Base-by-base conservation (phyloP, 2,797 vertebrate genomes). In the Enteromius radiatus region DNA sequence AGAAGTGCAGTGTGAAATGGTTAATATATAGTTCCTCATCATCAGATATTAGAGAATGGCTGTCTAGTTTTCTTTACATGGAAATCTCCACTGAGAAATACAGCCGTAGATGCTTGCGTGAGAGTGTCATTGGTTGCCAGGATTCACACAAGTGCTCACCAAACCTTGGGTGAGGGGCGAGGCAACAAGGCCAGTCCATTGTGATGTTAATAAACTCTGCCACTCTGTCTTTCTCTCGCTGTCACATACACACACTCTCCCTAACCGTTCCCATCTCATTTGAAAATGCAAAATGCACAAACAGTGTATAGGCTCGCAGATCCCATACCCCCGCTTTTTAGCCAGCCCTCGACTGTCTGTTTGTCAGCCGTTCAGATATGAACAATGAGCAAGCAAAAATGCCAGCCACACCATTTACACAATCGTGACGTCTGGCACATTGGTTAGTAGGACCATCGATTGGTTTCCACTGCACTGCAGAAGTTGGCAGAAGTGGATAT, bases 121-220 rank as follows among this genome's bases (percentile, higher is more conserved):
- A 41, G 74, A 52, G 78, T 80, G 86, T 81, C 84, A 71, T 70
- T 81, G 78, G 92, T 94, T 94, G 91, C 92, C 89, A 92, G 90
- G 92, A 77, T 87, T 82, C 82, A 61, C 83, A 81, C 87, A 88
- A 88, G 85, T 87, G 88, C 76, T 83, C 47, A 78, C 52, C 84
- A 85, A 87, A 73, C 81, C 78, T 83, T 45, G 78, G 52, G 65
- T 65, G 84, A 85, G 61, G 86, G 89, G 76, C 74, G 11, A 23
- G 78, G 61, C 86, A 87, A 85, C 88, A 82, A 85, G 73, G 83
- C 71, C 63, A 11, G 76, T 74, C 82, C 65, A 85, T 94, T 93
- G 87, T 92, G 80, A 93, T 94, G 92, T 52, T 92, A 91, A 93
- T 90, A 54, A 28, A 74, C 79, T 65, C 75, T 84, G 76, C 47